phyloP scores from a whole-genome alignment of 2,888 invertebrate species.

The Palloptera scutellata region DNA sequence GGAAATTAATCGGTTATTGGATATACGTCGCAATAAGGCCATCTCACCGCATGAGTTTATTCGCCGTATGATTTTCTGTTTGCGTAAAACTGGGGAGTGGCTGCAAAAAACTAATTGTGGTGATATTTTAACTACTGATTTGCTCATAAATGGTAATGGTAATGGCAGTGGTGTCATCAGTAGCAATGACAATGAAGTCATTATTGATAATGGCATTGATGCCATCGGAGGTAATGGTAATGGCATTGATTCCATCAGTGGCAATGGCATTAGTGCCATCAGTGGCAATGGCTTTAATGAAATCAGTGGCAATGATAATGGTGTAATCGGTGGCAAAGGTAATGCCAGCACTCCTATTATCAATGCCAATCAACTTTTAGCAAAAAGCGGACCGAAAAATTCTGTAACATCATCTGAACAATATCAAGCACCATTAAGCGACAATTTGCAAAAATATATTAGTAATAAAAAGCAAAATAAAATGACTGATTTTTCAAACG shows the following conservation, averaged over 20 bases:
- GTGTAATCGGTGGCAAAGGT: constrained; percentile 1
- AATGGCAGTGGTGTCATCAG: constrained; percentile 20
- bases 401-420: constrained; percentile 4
- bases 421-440: constrained; percentile 16
- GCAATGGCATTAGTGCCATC: constrained; percentile 4
- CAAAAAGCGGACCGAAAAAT: constrained; percentile 21
- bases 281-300: constrained; percentile 35
- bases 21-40: constrained; percentile 56
- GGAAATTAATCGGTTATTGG: constrained; percentile 56
- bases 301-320: constrained; percentile 30
- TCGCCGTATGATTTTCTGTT: constrained; percentile 60
- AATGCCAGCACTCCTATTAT: not conserved
- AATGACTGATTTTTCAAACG: constrained; percentile 31
- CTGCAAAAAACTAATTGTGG: constrained; percentile 56
- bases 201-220: constrained; percentile 24
- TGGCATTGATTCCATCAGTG: constrained; percentile 3
- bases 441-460: constrained; percentile 14
- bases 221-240: constrained; percentile 31
- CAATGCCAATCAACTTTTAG: not conserved
- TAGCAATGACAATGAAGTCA: constrained; percentile 39
- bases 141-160: constrained; percentile 33
- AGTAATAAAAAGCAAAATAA: constrained; percentile 20
- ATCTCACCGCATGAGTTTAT: constrained; percentile 63
- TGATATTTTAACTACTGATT: constrained; percentile 55
- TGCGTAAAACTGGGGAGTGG: constrained; percentile 61